A percentile compares a stretch with the other conserved stretches of the same genome.
These are phyloP conservation scores for Chrysemys picta DNA, from an alignment of 2,113 vertebrate species.

Conservation along the genomic window DNA sequence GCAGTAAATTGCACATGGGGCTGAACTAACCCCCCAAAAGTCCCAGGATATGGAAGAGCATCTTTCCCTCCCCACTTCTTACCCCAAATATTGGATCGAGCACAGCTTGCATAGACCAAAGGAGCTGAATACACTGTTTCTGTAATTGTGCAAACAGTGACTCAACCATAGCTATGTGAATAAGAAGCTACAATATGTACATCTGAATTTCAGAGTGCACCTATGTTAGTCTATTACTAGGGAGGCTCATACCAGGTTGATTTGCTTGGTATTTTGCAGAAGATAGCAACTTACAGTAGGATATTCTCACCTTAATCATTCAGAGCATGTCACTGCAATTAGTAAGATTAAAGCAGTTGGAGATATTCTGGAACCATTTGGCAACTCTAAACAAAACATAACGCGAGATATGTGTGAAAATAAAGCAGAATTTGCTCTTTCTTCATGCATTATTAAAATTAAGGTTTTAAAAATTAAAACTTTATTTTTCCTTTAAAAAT, in stretches of 20 bases:
- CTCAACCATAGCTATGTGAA: neutral
- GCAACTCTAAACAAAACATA: neutral
- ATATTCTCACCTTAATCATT: neutral
- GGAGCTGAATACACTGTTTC: neutral
- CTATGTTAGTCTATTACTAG: neutral
- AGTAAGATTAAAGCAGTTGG: neutral
- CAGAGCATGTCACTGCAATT: rapidly evolving
- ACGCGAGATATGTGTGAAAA: conserved; percentile 28
- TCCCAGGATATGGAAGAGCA: neutral
- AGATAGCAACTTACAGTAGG: neutral
- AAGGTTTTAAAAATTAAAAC: conserved; percentile 64
- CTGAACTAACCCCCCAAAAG: neutral
- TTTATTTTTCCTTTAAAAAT: conserved; percentile 57
- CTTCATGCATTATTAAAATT: conserved; percentile 56
- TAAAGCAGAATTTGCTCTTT: neutral
- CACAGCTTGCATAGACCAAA: neutral
- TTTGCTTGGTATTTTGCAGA: neutral
- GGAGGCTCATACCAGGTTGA: neutral
- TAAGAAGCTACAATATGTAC: neutral
- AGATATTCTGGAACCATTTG: neutral
- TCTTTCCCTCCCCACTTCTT: neutral
- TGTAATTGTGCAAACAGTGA: neutral
- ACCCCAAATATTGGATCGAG: neutral
- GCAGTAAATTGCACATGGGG: neutral
- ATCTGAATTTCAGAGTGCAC: neutral